A percentile compares a stretch with the other conserved stretches of the same genome.
These are phyloP conservation scores for Metellina segmentata DNA, from an alignment of 2,888 invertebrate genomes.

Conservation along the genomic window DNA sequence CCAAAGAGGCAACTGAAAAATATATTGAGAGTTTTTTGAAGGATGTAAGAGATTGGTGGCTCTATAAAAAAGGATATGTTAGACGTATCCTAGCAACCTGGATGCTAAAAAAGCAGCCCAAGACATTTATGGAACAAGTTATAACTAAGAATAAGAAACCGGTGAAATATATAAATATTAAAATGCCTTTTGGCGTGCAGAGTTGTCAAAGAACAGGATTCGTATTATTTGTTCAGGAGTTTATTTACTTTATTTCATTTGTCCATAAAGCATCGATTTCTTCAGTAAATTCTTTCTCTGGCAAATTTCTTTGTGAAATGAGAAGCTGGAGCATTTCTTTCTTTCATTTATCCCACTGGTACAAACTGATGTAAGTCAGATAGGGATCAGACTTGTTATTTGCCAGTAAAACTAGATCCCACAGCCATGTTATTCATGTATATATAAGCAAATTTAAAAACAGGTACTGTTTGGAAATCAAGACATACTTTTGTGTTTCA, in stretches of 20 bases:
- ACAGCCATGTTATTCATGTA: too few relatives aligned
- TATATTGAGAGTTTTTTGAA: too few relatives aligned
- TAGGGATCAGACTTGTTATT: background rate
- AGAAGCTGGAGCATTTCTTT: background rate
- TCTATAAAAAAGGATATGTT: conserved; percentile 15
- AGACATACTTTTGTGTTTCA: too few relatives aligned
- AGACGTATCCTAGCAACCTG: conserved; percentile 45
- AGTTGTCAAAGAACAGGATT: background rate
- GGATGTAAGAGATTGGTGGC: background rate
- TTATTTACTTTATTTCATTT: conserved; percentile 14
- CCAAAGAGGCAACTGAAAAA: too few relatives aligned
- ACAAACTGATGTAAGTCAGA: background rate
- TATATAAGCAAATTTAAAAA: too few relatives aligned
- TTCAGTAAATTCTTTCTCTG: background rate
- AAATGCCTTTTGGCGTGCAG: conserved; percentile 28
- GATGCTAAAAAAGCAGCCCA: conserved; percentile 24
- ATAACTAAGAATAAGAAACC: conserved; percentile 52
- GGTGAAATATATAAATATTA: conserved; percentile 62
- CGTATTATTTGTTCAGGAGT: conserved; percentile 31
- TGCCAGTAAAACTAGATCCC: too few relatives aligned
- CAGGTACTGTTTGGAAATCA: too few relatives aligned
- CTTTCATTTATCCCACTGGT: background rate
- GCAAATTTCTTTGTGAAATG: conserved; percentile 3
- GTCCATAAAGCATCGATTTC: background rate
- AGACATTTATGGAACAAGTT: conserved; percentile 45